phyloP scores from a whole-genome alignment of 2,797 vertebrate genomes.

The Dendrocincla fuliginosa region DNA sequence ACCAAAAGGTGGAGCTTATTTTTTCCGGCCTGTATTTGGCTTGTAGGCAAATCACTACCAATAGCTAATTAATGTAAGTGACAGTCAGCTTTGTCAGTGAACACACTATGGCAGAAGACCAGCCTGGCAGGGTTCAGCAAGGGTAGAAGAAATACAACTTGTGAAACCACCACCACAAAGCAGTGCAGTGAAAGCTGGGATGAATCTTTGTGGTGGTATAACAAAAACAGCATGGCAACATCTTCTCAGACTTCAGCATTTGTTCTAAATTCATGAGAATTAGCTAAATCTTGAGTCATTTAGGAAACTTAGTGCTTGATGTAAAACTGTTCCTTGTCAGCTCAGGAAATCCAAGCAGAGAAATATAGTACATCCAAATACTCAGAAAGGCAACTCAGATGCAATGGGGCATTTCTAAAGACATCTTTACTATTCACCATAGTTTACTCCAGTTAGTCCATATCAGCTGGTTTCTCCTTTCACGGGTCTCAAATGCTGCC shows the following conservation, averaged over 20 bases:
- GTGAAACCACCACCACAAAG: slow-evolving; percentile 14
- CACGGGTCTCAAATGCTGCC: rapidly evolving
- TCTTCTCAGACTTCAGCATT: background rate
- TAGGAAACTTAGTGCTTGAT: background rate
- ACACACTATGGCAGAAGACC: background rate
- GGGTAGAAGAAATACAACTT: background rate
- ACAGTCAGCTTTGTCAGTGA: background rate
- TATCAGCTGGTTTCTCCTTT: background rate
- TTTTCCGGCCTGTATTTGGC: background rate
- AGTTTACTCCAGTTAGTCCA: background rate
- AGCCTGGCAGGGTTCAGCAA: background rate
- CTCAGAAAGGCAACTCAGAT: background rate
- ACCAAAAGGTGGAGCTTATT: background rate
- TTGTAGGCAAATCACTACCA: background rate
- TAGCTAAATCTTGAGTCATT: background rate
- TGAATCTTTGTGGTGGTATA: background rate
- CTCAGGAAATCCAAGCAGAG: background rate
- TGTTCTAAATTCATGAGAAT: background rate
- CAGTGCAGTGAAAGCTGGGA: background rate
- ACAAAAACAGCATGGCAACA: background rate
- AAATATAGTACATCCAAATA: background rate
- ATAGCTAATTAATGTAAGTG: background rate
- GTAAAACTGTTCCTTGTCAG: background rate
- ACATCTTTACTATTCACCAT: background rate
- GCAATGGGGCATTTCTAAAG: background rate